Conservation (phyloP, 1,140 invertebrate genomes). For the Drosophila guanche region DNA sequence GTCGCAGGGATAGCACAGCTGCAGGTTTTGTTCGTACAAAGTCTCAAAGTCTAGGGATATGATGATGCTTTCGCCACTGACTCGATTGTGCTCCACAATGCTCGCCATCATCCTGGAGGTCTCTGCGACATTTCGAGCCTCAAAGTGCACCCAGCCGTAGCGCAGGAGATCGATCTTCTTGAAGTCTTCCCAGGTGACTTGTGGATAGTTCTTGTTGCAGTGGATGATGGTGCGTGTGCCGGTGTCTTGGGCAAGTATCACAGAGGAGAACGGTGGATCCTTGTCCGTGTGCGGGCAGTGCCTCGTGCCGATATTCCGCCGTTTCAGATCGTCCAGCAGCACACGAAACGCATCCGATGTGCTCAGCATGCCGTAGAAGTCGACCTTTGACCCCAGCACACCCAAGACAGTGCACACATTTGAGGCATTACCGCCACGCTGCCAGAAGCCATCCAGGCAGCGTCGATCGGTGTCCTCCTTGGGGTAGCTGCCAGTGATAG, state of each 20-base stretch:
- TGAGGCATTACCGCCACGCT: conserved; percentile 89
- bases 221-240: conserved; percentile 88
- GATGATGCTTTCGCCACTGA: conserved; percentile 75
- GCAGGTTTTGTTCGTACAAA: conserved; percentile 83
- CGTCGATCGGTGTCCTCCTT: conserved; percentile 85
- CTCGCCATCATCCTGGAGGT: conserved; percentile 86
- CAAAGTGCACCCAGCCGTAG: conserved; percentile 90
- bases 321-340: conserved; percentile 85
- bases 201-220: conserved; percentile 86
- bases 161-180: conserved; percentile 83
- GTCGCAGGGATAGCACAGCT: conserved; percentile 85
- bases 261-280: conserved; percentile 84
- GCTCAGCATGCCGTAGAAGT: conserved; percentile 86
- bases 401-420: conserved; percentile 88
- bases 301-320: conserved; percentile 84
- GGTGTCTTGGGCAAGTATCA: conserved; percentile 85
- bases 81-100: conserved; percentile 85
- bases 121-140: conserved; percentile 86
- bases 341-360: conserved; percentile 84
- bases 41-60: conserved; percentile 89
- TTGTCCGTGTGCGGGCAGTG: conserved; percentile 83
- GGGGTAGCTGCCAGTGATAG: conserved; percentile 84
- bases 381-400: conserved; percentile 84
- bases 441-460: conserved; percentile 86
- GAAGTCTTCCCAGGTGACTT: conserved; percentile 87